phyloP scores from a whole-genome alignment of 2,888 invertebrate species.

The Cerastoderma edule region DNA sequence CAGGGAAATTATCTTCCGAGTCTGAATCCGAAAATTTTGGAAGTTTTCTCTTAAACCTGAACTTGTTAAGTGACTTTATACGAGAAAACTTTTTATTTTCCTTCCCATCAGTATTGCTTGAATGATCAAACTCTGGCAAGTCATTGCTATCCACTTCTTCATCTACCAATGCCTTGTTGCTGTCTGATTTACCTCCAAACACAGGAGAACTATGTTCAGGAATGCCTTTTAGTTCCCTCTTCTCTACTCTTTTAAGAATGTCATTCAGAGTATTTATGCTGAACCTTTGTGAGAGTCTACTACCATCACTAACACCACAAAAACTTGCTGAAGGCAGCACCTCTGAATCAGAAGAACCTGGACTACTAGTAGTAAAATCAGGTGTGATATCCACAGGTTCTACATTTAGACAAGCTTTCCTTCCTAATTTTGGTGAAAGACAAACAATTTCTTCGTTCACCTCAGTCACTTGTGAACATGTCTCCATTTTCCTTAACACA shows the following conservation, averaged over 20 bases:
- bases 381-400: no score
- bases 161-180: not conserved
- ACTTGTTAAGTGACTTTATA: not conserved
- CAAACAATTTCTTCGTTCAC: no score
- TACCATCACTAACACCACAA: not conserved
- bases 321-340: constrained; percentile 38
- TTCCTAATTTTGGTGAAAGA: no score
- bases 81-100: not conserved
- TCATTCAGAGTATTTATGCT: constrained; percentile 4
- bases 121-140: not conserved
- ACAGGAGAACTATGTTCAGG: constrained; percentile 14
- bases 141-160: not conserved
- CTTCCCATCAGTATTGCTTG: not conserved
- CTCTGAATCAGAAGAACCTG: constrained; percentile 24
- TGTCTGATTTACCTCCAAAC: not conserved
- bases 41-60: constrained; percentile 48
- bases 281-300: constrained; percentile 6
- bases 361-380: not conserved
- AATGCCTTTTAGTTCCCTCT: not conserved
- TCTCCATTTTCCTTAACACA: no score
- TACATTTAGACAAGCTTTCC: no score
- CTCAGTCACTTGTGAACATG: no score
- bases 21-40: constrained; percentile 60
- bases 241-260: constrained; percentile 6
- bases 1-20: constrained; percentile 37